A percentile compares a stretch with the other conserved stretches of the same genome.
Conservation (phyloP, 2,797 vertebrate species). For the Mycteria americana region DNA sequence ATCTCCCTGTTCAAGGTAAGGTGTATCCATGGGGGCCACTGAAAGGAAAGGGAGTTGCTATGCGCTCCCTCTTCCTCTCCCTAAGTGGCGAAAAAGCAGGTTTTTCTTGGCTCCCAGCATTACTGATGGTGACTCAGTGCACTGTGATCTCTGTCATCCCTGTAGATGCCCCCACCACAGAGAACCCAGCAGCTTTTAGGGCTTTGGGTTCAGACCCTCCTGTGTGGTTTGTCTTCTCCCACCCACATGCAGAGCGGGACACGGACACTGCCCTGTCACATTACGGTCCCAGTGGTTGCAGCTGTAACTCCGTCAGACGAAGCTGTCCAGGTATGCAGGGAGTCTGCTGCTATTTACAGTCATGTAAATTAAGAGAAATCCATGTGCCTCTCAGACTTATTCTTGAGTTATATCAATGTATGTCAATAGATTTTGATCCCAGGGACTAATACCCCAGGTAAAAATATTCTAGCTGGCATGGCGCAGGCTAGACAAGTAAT, state of each 20-base stretch:
- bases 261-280: background rate
- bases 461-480: background rate
- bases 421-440: background rate
- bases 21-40: background rate
- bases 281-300: fast-evolving
- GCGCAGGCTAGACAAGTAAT: background rate
- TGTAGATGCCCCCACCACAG: background rate
- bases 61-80: background rate
- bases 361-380: background rate
- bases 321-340: background rate
- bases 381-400: background rate
- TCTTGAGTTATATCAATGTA: background rate
- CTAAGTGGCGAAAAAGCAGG: fast-evolving
- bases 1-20: background rate
- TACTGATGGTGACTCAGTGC: background rate
- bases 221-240: background rate
- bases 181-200: background rate
- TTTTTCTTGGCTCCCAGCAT: background rate
- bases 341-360: background rate
- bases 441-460: background rate
- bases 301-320: background rate
- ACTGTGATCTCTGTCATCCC: background rate
- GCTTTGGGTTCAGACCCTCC: background rate
- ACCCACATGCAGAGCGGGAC: background rate
- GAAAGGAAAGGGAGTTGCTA: background rate